Base-by-base conservation (phyloP, 2,113 vertebrate genomes). In the Syngnathus floridae region DNA sequence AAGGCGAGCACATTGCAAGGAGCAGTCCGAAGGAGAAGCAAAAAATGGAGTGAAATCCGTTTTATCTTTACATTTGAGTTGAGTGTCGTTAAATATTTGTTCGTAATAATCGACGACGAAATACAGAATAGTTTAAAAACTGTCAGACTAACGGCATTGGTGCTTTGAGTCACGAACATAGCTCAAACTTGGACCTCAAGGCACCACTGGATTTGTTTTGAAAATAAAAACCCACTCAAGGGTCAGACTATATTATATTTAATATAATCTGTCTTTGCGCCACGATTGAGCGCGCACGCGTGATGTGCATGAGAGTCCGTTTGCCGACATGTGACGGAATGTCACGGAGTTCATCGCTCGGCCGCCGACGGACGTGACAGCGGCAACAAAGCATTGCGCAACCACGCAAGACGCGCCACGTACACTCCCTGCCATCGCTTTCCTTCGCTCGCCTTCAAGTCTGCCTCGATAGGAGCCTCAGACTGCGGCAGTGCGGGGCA, bases 401-500 rank as follows among this genome's bases (percentile, higher is more conserved):
- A 31, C 26, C 26, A 31, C 26, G 26, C 26, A 31, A 31, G 26
- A 31, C 26, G 26, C 3, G 26, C 26, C 66, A 69, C 57, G 45
- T 21, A 11, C 69, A 52, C 52, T 57, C 75, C 72, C 52, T 57
- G 74, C 72, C 73, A 60, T 70, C 65, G 49, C 62, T 40, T 69
- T 70, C 58, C 13, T 17, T 26, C 68, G 43, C 63, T 26, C 68
- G 43, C 63, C 49, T 51, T 41, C 57, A 26, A 21, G 63, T 55
- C 64, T 72, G 73, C 74, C 69, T 75, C 72, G 76, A 75, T 61
- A 40, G 14, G 66, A 76, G 71, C 48, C 81, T 87, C 76, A 83
- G 87, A 91, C 86, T 90, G 90, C 82, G 67, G 86, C 87, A 88
- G 73, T 63, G 45, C 56, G 5, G 76, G 77, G 88, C 88, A 88